Evolutionary conservation across 2,888 invertebrate genomes (phyloP).

Genomic region (Noctua janthina): DNA sequence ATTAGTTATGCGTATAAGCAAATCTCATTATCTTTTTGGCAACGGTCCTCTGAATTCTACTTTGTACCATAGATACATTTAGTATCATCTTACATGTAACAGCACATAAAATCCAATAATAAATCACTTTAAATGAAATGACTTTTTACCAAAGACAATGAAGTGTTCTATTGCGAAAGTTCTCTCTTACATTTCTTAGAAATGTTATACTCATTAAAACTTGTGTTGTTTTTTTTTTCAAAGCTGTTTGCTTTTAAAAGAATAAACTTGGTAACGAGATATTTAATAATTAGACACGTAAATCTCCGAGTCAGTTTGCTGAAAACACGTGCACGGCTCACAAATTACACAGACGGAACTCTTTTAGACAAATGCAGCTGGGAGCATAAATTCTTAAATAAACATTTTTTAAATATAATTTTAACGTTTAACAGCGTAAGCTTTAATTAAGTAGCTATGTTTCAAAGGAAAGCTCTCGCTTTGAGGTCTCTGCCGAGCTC

Average conservation of each 20-base stretch:
- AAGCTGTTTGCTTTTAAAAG: slow-evolving; percentile 46
- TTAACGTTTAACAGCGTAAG: slow-evolving; percentile 63
- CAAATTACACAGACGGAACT: slow-evolving; percentile 52
- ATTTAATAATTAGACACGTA: slow-evolving; percentile 59
- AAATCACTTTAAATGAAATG: slow-evolving; percentile 52
- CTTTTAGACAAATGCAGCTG: slow-evolving; percentile 52
- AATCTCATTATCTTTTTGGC: slow-evolving; percentile 62
- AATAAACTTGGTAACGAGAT: slow-evolving; percentile 50
- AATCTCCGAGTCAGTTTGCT: slow-evolving; percentile 52
- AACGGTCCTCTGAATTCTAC: slow-evolving; percentile 35
- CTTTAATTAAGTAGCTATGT: slow-evolving; percentile 83
- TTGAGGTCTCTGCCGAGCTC: slow-evolving; percentile 79
- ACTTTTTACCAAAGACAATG: slow-evolving; percentile 50
- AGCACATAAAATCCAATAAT: slow-evolving; percentile 33
- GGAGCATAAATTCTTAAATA: slow-evolving; percentile 67
- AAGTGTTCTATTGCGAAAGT: slow-evolving; percentile 50
- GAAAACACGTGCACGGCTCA: slow-evolving; percentile 49
- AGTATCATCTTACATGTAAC: slow-evolving; percentile 33
- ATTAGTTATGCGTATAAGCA: slow-evolving; percentile 60
- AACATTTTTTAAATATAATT: slow-evolving; percentile 68
- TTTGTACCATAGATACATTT: slow-evolving; percentile 18
- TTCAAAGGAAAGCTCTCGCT: slow-evolving; percentile 84
- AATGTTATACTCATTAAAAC: slow-evolving; percentile 59
- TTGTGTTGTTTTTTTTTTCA: slow-evolving; percentile 45
- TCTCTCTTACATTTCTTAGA: slow-evolving; percentile 43